Evolutionary conservation across 2,113 vertebrate genomes (phyloP).

Genomic region (Mormyrus lacerda): DNA sequence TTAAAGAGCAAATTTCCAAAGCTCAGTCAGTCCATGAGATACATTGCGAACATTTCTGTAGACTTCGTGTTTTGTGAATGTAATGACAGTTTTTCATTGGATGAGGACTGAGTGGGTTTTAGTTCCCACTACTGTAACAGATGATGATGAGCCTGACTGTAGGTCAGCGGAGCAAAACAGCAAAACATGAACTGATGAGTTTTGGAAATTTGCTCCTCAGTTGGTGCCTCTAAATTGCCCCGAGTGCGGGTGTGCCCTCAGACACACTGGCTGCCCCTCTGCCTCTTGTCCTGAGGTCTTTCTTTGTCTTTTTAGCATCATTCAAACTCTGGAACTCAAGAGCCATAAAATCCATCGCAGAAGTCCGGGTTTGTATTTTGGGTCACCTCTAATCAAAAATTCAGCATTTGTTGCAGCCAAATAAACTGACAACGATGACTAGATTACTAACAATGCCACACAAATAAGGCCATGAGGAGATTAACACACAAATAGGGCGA

Average conservation of each 20-base stretch:
- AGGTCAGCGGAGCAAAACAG: not conserved
- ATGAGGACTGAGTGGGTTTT: not conserved
- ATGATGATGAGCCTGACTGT: not conserved
- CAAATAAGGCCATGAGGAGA: conserved; percentile 9
- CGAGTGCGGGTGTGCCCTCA: not conserved
- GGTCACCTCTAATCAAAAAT: not conserved
- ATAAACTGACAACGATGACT: not conserved
- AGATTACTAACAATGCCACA: not conserved
- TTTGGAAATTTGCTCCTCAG: not conserved
- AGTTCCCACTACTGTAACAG: not conserved
- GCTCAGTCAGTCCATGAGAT: not conserved
- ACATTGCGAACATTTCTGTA: not conserved
- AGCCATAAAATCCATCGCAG: not conserved
- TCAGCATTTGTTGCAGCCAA: not conserved
- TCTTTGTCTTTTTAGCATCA: not conserved
- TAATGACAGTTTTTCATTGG: not conserved
- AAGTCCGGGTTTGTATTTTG: not conserved
- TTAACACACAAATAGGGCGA: not conserved
- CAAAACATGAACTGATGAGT: not conserved
- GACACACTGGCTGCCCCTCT: not conserved
- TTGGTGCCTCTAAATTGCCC: not conserved
- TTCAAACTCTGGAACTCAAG: not conserved
- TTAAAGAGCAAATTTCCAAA: not conserved
- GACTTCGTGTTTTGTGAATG: not conserved
- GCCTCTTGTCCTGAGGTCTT: not conserved